Evolutionary conservation across 2,888 invertebrate genomes (phyloP).

Genomic region (Trichogramma evanescens): DNA sequence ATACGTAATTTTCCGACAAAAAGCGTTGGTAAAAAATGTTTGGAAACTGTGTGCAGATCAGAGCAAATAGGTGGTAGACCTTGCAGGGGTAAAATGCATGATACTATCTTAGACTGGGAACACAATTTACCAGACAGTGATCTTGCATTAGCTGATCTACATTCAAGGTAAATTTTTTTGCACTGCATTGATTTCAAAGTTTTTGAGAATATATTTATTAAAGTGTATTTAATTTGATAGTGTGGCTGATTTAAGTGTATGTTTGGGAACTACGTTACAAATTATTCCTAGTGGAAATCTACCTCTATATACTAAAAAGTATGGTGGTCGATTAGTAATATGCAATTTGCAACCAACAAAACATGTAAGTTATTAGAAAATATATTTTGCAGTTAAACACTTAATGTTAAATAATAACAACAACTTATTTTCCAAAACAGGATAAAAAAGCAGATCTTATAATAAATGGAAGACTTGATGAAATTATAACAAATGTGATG

Average conservation of each 20-base stretch:
- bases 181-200: background rate
- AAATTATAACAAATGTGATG: conserved; percentile 68
- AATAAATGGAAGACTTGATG: conserved; percentile 85
- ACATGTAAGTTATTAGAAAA: conserved; percentile 60
- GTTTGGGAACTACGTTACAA: conserved; percentile 95
- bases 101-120: conserved; percentile 97
- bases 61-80: conserved; percentile 57
- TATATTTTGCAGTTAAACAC: background rate
- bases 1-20: conserved; percentile 68
- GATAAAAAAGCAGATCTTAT: conserved; percentile 85
- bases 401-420: background rate
- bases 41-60: conserved; percentile 61
- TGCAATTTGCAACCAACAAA: conserved; percentile 97
- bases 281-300: conserved; percentile 94
- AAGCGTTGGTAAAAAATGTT: conserved; percentile 69
- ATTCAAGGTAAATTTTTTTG: conserved; percentile 62
- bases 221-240: conserved; percentile 52
- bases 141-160: conserved; percentile 73
- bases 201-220: background rate
- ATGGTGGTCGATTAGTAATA: conserved; percentile 82
- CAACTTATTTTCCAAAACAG: conserved; percentile 45
- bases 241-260: conserved; percentile 85
- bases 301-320: conserved; percentile 77
- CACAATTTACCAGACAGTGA: conserved; percentile 84
- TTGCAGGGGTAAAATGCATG: conserved; percentile 82